phyloP scores from a whole-genome alignment of 2,888 invertebrate genomes.

The Lobophora halterata region DNA sequence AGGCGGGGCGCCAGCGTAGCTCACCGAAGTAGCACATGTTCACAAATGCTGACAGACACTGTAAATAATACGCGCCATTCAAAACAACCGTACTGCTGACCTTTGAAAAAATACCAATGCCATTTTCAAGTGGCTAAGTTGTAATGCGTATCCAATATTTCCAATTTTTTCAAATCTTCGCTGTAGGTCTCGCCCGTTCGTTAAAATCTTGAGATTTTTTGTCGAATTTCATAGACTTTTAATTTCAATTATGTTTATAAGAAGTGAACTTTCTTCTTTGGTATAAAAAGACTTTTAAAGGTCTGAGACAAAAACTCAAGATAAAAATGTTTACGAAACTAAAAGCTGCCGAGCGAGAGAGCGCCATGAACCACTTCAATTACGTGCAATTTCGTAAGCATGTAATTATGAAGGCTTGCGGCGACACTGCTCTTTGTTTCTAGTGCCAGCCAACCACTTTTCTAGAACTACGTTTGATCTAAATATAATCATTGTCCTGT shows the following conservation, averaged over 20 bases:
- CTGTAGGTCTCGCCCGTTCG: no score
- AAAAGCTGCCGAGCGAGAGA: conserved; percentile 38
- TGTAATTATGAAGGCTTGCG: conserved; percentile 52
- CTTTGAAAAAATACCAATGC: conserved; percentile 36
- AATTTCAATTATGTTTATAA: no score
- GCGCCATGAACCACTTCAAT: conserved; percentile 46
- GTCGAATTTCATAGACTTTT: no score
- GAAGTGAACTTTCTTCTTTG: no score
- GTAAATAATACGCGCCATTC: conserved; percentile 48
- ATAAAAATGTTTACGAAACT: conserved; percentile 34
- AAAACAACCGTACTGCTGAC: conserved; percentile 49
- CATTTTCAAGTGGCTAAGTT: conserved; percentile 28
- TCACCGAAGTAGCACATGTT: no score
- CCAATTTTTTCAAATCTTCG: conserved; percentile 6
- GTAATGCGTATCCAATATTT: neutral
- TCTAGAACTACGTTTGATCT: conserved; percentile 38
- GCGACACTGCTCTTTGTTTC: conserved; percentile 51
- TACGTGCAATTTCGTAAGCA: conserved; percentile 55
- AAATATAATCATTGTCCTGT: conserved; percentile 36
- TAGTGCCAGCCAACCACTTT: conserved; percentile 39
- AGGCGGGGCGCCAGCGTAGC: conserved; percentile 45
- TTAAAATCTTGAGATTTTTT: no score
- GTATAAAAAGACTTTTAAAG: neutral
- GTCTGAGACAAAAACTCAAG: conserved; percentile 19
- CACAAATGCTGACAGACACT: conserved; percentile 47